Evolutionary conservation across 2,113 vertebrate species (phyloP).

Genomic region (Centropus unirufus): DNA sequence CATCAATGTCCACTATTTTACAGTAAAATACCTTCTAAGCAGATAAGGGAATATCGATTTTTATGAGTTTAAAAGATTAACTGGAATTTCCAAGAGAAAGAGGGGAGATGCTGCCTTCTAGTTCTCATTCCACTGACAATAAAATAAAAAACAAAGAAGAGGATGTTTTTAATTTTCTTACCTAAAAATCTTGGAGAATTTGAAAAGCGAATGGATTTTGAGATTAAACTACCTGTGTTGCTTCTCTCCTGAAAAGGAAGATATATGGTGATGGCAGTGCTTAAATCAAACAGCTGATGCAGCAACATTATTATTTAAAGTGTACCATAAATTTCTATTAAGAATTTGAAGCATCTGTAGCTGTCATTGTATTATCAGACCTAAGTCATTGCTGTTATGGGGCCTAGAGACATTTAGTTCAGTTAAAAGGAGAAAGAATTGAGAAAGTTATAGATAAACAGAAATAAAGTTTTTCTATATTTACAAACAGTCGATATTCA

Average conservation of each 20-base stretch:
- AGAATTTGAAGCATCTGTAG: not conserved
- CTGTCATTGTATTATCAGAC: not conserved
- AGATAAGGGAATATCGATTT: not conserved
- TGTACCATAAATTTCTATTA: not conserved
- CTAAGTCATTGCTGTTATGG: not conserved
- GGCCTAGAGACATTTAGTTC: not conserved
- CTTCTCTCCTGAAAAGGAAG: not conserved
- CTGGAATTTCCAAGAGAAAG: not conserved
- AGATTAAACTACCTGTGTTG: not conserved
- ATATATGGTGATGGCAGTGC: not conserved
- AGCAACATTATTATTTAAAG: not conserved
- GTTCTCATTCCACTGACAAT: not conserved
- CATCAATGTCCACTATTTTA: not conserved
- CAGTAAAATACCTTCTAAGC: not conserved
- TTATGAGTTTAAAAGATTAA: not conserved
- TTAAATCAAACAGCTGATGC: not conserved
- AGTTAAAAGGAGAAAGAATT: not conserved
- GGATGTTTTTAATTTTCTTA: not conserved
- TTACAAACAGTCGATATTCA: not conserved
- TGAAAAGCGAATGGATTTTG: not conserved
- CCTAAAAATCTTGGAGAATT: not conserved
- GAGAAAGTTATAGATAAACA: not conserved
- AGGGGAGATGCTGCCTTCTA: not conserved
- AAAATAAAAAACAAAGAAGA: not conserved
- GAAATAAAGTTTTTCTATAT: not conserved